Evolutionary conservation across 2,113 vertebrate genomes (phyloP), one percentile per base, ranked within the genome.

Genomic region (Nothocercus nigrocapillus): DNA sequence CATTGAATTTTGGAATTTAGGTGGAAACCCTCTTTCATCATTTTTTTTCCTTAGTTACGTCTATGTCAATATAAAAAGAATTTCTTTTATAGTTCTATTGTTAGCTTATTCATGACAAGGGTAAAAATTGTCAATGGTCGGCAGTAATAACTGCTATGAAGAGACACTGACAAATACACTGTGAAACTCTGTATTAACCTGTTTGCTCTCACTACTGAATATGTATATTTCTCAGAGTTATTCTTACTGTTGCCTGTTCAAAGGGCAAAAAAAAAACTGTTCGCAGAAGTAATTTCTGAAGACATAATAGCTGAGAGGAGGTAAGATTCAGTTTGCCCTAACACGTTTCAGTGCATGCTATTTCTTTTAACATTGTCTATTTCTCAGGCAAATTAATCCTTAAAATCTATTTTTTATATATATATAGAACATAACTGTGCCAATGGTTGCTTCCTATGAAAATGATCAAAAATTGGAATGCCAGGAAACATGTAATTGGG

Each of bases 371-470:
- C 12, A 16, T 32, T 40, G 34, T 38, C 28, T 53, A 42, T 53
- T 47, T 67, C 59, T 82, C 19, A 36, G 24, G 76, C 20, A 95
- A 91, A 88, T 85, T 34, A 94, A 80, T 95, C 11, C 21, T 68
- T 34, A 32, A 82, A 83, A 76, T 19, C 49, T 7, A 63, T 24
- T 17, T 69, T 95, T 78, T 25, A 9, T 45, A 11, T 47, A 19
- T 40, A 10, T 68, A 28, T 12, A 56, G 51, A 30, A 44, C 6
- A 1, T 85, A 45, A 51, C 17, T 90, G 53, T 68, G 90, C 47
- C 34, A 67, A 32, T 85, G 74, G 73, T 72, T 42, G 38, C 61
- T 94, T 95, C 49, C 44, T 36, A 12, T 49, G 54, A 94, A 94
- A 38, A 88, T 18, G 11, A 28, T 30, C 14, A 78, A 66, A 89